Base-by-base conservation (phyloP, 2,888 invertebrate species). In the Boloria euphrosyne region DNA sequence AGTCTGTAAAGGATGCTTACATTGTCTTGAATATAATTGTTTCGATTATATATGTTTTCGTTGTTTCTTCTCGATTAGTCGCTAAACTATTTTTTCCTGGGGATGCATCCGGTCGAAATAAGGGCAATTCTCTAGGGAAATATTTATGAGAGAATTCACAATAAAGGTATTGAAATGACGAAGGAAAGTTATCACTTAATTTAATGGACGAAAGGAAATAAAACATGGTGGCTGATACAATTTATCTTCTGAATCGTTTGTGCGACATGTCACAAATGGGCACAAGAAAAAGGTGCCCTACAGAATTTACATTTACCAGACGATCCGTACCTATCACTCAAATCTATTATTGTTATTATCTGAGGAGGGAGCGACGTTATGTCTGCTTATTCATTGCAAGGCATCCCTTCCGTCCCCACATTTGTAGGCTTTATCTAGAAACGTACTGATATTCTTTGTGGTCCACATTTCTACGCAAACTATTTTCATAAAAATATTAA, bases 271-370 rank as follows among this genome's bases (percentile, higher is more conserved):
- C 58, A 58, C 18, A 58, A 51, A 52, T 50, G 44, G 51, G 31
- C 14, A 27, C 44, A 18, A 58, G 58, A 44, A 47, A 51, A 17
- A 46, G 51, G 38, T 47, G 58, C 44, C 50, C 51, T n/a, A 51
- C 46, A 18, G 22, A 61, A 46, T 52, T 59, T 58, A 65, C 52
- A 58, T 59, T 65, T 31, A 51, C 57, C 16, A 49, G 50, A 27
- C 50, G 43, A 50, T 31, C 50, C 44, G 27, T 43, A 46, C 54
- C 44, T 38, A 44, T 65, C 61, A 16, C 50, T 58, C 58, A 54
- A 66, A 66, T 49, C 55, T 63, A 60, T 68, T 54, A 63, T 13
- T 44, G 14, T 65, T 62, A 62, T 54, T 66, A 62, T 63, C 47
- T 58, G n/a, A 46, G 13, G 47, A 61, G 44, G 60, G 65, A 65